Conservation (phyloP, 2,888 invertebrate genomes). For the Cheilosia variabilis region DNA sequence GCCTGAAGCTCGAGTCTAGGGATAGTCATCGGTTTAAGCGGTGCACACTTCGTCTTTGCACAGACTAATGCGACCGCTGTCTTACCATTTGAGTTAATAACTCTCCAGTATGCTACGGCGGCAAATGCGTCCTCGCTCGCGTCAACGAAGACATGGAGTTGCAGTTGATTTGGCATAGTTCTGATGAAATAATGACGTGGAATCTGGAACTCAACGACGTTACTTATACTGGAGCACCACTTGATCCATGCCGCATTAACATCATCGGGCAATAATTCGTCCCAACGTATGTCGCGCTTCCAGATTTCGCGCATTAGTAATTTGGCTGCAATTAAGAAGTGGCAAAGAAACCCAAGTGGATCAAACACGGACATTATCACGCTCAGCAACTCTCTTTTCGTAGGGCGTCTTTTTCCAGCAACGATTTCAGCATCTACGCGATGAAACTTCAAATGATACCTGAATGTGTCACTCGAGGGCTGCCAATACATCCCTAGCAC, state of each 20-base stretch:
- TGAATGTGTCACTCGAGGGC: slow-evolving; percentile 61
- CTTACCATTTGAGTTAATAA: slow-evolving; percentile 9
- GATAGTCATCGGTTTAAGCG: slow-evolving; percentile 30
- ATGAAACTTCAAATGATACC: slow-evolving; percentile 41
- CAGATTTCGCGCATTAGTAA: slow-evolving; percentile 48
- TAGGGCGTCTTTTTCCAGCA: slow-evolving; percentile 18
- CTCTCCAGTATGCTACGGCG: slow-evolving; percentile 59
- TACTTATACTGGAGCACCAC: slow-evolving; percentile 13
- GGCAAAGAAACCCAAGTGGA: slow-evolving; percentile 31
- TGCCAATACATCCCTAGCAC: slow-evolving; percentile 76
- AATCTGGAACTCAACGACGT: slow-evolving; percentile 6
- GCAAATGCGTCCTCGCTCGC: slow-evolving; percentile 63
- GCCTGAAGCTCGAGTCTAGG: slow-evolving; percentile 49
- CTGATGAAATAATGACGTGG: slow-evolving; percentile 27
- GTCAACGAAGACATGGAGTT: slow-evolving; percentile 52
- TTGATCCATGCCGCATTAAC: slow-evolving; percentile 23
- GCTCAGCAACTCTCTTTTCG: slow-evolving; percentile 42
- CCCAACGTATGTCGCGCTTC: slow-evolving; percentile 39
- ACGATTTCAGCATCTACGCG: slow-evolving; percentile 30
- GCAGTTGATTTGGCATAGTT: slow-evolving; percentile 7
- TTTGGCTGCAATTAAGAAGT: slow-evolving; percentile 38
- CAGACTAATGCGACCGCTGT: slow-evolving; percentile 46
- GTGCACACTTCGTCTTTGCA: slow-evolving; percentile 46
- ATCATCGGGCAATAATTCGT: slow-evolving; percentile 36
- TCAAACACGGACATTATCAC: slow-evolving; percentile 52